Evolutionary conservation across 2,888 invertebrate genomes (phyloP).

Genomic region (Tolmerus cingulatus): DNA sequence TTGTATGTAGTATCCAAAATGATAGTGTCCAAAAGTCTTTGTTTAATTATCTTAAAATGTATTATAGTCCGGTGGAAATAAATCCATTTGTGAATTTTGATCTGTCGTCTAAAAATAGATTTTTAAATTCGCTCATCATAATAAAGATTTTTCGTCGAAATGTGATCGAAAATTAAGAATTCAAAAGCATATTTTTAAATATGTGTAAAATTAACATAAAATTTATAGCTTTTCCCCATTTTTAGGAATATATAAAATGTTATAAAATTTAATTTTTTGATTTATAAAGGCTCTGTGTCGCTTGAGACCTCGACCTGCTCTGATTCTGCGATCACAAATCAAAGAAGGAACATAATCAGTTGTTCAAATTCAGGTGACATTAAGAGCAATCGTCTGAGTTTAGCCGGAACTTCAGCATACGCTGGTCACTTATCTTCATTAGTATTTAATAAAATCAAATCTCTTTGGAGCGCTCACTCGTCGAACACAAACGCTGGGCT

Average conservation of each 20-base stretch:
- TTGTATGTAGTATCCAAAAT: no score
- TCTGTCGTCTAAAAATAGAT: no score
- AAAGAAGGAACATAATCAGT: slow-evolving; percentile 60
- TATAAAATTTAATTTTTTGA: not conserved
- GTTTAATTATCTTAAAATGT: no score
- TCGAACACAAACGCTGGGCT: slow-evolving; percentile 78
- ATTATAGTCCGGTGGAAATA: no score
- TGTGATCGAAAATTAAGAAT: no score
- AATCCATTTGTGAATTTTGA: no score
- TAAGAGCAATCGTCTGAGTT: slow-evolving; percentile 57
- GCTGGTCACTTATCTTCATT: slow-evolving; percentile 63
- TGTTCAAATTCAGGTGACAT: slow-evolving; percentile 46
- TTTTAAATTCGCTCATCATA: no score
- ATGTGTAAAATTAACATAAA: no score
- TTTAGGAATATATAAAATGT: not conserved
- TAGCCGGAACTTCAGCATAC: slow-evolving; percentile 62
- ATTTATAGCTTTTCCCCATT: no score
- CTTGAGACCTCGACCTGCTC: slow-evolving; percentile 62
- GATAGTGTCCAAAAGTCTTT: no score
- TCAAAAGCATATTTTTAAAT: no score
- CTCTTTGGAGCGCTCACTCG: slow-evolving; percentile 82
- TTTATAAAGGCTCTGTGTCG: slow-evolving; percentile 52
- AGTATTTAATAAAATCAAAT: slow-evolving; percentile 88
- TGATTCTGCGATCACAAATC: slow-evolving; percentile 60
- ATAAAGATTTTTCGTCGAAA: no score